These are phyloP conservation scores for Anaspis maculata DNA, from an alignment of 2,888 invertebrate genomes.

Conservation along the genomic window DNA sequence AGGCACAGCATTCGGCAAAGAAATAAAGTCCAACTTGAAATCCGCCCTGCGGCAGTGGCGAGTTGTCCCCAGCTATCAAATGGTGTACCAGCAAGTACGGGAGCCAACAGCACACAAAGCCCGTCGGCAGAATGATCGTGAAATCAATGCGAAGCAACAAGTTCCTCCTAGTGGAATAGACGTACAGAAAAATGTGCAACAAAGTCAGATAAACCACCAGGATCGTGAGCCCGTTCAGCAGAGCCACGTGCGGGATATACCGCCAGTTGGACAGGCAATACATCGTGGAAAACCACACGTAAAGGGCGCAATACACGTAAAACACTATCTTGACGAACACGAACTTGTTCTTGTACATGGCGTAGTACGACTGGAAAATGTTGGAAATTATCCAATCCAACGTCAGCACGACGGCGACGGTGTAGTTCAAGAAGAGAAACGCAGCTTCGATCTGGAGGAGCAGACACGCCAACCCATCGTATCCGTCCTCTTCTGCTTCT, in stretches of 20 bases:
- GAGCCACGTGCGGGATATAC: slow-evolving; percentile 1
- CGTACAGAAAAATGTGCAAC: too few relatives aligned
- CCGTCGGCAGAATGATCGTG: too few relatives aligned
- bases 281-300: slow-evolving; percentile 2
- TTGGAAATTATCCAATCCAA: slow-evolving; percentile 4
- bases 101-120: too few relatives aligned
- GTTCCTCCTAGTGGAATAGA: too few relatives aligned
- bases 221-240: too few relatives aligned
- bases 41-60: too few relatives aligned
- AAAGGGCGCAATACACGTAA: slow-evolving; percentile 1
- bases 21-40: slow-evolving; percentile 3
- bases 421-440: not conserved
- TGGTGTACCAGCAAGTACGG: slow-evolving; percentile 3
- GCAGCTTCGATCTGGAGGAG: slow-evolving; percentile 3
- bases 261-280: slow-evolving; percentile 7
- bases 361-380: not conserved
- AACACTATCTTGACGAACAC: slow-evolving; percentile 2
- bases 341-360: slow-evolving; percentile 1
- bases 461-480: slow-evolving; percentile 1
- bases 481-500: not conserved
- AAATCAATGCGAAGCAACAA: too few relatives aligned
- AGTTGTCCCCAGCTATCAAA: not conserved
- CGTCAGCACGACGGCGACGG: not conserved
- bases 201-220: too few relatives aligned
- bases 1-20: slow-evolving; percentile 4